Evolutionary conservation across 2,888 invertebrate species (phyloP).

Genomic region (Lingula anatina): DNA sequence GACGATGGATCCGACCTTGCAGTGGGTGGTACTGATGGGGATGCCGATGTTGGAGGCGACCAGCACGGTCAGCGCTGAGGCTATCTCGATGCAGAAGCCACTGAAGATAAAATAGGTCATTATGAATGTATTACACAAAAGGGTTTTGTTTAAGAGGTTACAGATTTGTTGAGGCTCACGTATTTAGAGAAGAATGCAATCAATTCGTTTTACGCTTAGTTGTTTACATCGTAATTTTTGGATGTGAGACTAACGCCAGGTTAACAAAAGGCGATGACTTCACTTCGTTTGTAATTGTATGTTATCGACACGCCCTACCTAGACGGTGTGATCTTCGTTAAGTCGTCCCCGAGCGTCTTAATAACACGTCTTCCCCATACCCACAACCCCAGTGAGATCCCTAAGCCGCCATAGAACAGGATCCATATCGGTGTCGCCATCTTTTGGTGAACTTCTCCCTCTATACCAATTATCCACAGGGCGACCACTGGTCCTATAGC

Average conservation of each 20-base stretch:
- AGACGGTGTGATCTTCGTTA: conserved; percentile 93
- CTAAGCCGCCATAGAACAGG: conserved; percentile 88
- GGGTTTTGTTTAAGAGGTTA: no score
- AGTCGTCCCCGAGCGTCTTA: conserved; percentile 93
- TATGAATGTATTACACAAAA: neutral
- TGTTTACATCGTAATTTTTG: no score
- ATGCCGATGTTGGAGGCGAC: conserved; percentile 90
- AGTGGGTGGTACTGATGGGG: conserved; percentile 93
- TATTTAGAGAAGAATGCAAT: no score
- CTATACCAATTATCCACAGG: conserved; percentile 70
- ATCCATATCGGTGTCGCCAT: conserved; percentile 87
- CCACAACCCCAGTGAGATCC: conserved; percentile 94
- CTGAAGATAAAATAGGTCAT: conserved; percentile 58
- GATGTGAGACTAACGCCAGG: no score
- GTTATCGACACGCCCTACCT: no score
- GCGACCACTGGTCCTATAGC: conserved; percentile 96
- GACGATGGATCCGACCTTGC: conserved; percentile 94
- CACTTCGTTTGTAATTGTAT: no score
- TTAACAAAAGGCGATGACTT: no score
- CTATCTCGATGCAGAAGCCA: conserved; percentile 88
- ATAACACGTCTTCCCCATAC: conserved; percentile 94
- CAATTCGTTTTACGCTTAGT: no score
- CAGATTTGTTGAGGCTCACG: no score
- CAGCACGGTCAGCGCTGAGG: conserved; percentile 87
- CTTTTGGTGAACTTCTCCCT: conserved; percentile 59